Conservation (phyloP, 2,797 vertebrate species). For the Pangasius djambal region DNA sequence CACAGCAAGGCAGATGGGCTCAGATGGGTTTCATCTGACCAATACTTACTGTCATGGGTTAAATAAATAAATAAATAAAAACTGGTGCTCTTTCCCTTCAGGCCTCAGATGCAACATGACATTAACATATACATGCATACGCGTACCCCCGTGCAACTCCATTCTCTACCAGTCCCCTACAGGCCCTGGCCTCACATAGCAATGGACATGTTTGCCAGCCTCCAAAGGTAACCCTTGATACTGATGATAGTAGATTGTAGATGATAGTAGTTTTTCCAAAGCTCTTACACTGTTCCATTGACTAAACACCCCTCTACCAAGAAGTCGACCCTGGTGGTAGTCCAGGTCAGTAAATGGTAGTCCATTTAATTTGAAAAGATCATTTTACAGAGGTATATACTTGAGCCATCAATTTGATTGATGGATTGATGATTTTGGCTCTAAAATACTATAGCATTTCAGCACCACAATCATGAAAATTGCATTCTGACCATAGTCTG, state of each 20-base stretch:
- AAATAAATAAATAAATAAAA: no score
- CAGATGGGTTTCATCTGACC: no score
- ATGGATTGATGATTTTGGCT: neutral
- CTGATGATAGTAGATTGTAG: neutral
- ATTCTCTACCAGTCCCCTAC: neutral
- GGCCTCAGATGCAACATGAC: neutral
- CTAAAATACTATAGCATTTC: neutral
- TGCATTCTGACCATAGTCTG: neutral
- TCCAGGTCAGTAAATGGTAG: neutral
- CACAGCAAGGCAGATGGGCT: neutral
- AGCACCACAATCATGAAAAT: neutral
- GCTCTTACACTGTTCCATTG: neutral
- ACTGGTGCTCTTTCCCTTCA: neutral
- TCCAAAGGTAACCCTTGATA: neutral
- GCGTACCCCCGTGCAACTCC: neutral
- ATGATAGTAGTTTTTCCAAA: neutral
- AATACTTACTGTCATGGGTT: no score
- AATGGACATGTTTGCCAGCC: neutral
- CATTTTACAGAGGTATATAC: neutral
- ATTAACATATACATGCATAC: neutral
- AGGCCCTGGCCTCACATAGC: neutral
- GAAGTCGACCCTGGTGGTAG: neutral
- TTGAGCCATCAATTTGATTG: neutral
- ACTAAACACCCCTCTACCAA: neutral
- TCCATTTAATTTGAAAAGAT: neutral